Percentiles rank a stretch among this genome's conserved stretches.
These are phyloP conservation scores for Psilopsiagon aurifrons DNA, from an alignment of 2,113 vertebrate genomes.

Conservation along the genomic window DNA sequence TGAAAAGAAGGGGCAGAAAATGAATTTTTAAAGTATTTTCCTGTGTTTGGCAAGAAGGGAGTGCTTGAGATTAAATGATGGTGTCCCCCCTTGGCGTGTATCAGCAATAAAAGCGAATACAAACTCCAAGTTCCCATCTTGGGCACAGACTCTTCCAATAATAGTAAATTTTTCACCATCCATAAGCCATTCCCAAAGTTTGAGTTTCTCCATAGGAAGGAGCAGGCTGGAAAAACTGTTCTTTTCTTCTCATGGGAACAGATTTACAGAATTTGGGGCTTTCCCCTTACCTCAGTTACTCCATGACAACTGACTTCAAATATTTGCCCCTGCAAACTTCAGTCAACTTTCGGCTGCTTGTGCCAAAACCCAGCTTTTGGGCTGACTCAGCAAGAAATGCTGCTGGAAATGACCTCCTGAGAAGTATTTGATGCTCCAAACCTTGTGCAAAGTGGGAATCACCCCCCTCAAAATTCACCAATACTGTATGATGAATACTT, in stretches of 20 bases:
- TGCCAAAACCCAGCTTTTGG: background rate
- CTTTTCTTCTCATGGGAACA: background rate
- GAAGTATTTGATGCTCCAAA: accelerated
- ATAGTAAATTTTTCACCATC: background rate
- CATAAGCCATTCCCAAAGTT: accelerated
- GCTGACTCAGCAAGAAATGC: background rate
- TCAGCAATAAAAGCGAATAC: background rate
- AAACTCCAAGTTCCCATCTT: background rate
- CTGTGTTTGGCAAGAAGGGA: background rate
- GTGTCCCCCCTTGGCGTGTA: background rate
- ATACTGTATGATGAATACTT: accelerated
- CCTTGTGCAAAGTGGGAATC: background rate
- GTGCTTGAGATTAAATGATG: background rate
- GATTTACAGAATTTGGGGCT: background rate
- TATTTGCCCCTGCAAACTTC: background rate
- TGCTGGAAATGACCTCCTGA: background rate
- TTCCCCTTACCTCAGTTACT: background rate
- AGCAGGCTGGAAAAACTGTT: background rate
- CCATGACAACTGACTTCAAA: accelerated
- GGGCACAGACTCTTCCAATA: background rate
- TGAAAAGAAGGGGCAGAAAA: background rate
- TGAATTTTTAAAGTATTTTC: background rate
- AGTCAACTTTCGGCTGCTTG: background rate
- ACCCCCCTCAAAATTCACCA: background rate
- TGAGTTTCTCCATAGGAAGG: background rate